Evolutionary conservation across 2,888 invertebrate genomes (phyloP), one percentile per base, ranked within the genome.

Genomic region (Scelioninae gen. 1): DNA sequence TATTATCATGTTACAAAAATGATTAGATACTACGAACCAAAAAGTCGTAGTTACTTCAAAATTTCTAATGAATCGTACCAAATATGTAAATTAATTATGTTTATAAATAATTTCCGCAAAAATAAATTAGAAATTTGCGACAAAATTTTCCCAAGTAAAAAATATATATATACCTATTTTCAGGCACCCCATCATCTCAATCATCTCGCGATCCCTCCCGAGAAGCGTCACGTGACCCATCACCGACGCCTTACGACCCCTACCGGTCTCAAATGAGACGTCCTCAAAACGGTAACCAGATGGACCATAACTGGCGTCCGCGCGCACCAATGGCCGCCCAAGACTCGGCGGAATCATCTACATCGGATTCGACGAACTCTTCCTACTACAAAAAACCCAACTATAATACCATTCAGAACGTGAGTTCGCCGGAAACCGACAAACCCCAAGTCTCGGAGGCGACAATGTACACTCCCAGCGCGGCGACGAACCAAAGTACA

Each of bases 131-230:
- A n/a, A n/a, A n/a, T n/a, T n/a, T n/a, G n/a, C n/a, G n/a, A n/a
- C n/a, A 34, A 34, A 7, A 34, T 34, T 34, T 34, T 34, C 34
- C 5, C 9, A 10, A 11, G 8, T 40, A 40, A 11, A 34, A 34
- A 34, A 11, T 40, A 40, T 11, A 11, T 4, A 40, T 11, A 11
- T 8, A 40, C 11, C 4, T 40, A 40, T 40, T 62, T 66, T 45
- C 74, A 93, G 93, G 92, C 74, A 92, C 92, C 38, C 88, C 92
- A 29, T 92, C 92, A 9, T 92, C 40, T 40, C 40, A 92, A 60
- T 92, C 92, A 15, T 94, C 94, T 2, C 90, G 93, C 71, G 93
- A 93, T 76, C 93, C 93, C 38, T 94, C 94, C 1, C 87, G 91
- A 63, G 91, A 90, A 79, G 92, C 93, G 6, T 87, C 92, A 83